Base-by-base conservation (phyloP, 1,140 invertebrate genomes). In the Helicoverpa zea region DNA sequence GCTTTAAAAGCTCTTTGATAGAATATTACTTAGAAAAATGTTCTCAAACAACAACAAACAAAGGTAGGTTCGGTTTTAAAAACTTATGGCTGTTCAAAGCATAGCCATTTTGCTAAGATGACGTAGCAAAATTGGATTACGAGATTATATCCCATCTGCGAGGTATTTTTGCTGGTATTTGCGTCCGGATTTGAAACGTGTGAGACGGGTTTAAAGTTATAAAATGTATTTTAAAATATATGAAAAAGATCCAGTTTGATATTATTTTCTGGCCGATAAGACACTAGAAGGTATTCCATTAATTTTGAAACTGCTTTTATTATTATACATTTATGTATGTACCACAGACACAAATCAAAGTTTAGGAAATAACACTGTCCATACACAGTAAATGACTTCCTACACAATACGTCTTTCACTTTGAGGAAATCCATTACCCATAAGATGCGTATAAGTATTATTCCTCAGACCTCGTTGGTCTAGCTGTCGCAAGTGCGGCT, bases 21-120 rank as follows among this genome's bases (percentile, higher is more conserved):
- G 11, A 16, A 35, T 13, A 70, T 3, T 43, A 43, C 35, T 43
- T 43, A 43, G 35, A 43, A 43, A 9, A 43, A 43, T 43, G 5
- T 43, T 43, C 9, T 43, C 35, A n/a, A 23, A 23, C 7, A 54
- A 23, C 13, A 52, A 16, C 66, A 52, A 70, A 52, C 47, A 52
- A 52, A 54, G 13, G 30, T 13, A 54, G 23, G 16, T 72, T 23
- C 35, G 35, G 35, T 52, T 54, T 49, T 29, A 29, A 30, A 72
- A 72, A 51, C 7, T 54, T 72, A 52, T 47, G 43, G 43, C 43
- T 72, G 18, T 64, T 72, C 49, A 30, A 14, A 54, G 23, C 52
- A 13, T 13, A 72, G 68, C 68, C 68, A 72, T 72, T 72, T 72
- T 72, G 68, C 49, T 54, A 51, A 72, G 68, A 52, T 30, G 68